Evolutionary conservation across 2,797 vertebrate species (phyloP), one percentile per base, ranked within the genome.

Genomic region (Molossus molossus): DNA sequence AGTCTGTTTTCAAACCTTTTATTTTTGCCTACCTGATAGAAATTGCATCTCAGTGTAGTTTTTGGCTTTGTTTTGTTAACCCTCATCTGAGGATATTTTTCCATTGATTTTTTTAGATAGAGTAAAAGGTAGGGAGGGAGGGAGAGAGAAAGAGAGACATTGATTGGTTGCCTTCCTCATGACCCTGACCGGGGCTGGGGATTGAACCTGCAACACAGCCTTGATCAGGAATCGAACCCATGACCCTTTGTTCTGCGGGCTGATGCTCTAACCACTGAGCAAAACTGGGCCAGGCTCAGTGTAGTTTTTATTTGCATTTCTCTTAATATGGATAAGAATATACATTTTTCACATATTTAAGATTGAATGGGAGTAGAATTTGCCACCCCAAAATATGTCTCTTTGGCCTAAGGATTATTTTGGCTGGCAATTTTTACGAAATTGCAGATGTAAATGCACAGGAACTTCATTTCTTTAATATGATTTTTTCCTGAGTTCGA

Each of bases 251-350:
- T 45, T 45, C 40, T 45, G 40, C 4, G 3, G 40, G 40, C 40
- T 45, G 40, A 3, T 45, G 40, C 40, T 45, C 40, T 45, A 45
- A 45, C 40, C 40, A 45, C 40, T 45, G 40, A 45, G 40, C 40
- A 45, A 45, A 45, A 45, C 40, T 4, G 40, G 40, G 40, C 40
- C 6, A 6, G 40, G 40, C 33, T 86, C 67, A 73, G 17, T 58
- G 17, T n/a, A 90, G 9, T 81, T 73, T 90, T 87, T 67, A 81
- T 50, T 73, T 91, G 58, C 9, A 67, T 91, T 72, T 94, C 25
- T 91, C n/a, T 87, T 70, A 92, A 23, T 77, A 77, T 58, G 8
- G 55, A n/a, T 83, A 64, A 37, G 2, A 69, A 40, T 73, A 50
- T 72, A 64, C 10, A 48, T 79, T 90, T 48, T 21, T 40, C 20